These are phyloP conservation scores for Orthosia gracilis DNA, from an alignment of 2,888 invertebrate genomes.

Conservation along the genomic window DNA sequence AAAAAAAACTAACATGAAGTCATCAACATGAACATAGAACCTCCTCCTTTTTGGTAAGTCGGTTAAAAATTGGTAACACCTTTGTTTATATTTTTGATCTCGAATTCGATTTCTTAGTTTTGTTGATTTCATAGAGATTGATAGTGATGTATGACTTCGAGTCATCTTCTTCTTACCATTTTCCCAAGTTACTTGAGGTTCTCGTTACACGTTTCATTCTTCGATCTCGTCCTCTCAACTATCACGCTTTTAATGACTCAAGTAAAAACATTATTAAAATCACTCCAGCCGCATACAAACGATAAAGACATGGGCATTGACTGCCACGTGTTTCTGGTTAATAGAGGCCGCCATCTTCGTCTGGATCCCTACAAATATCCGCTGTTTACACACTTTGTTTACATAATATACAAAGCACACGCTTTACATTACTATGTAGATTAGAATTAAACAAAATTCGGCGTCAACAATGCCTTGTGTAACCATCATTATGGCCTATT, in stretches of 20 bases:
- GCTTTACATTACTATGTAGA: constrained; percentile 36
- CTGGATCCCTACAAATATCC: constrained; percentile 50
- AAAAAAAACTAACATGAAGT: too few species aligned
- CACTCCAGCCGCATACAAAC: not conserved
- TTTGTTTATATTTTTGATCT: too few species aligned
- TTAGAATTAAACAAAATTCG: constrained; percentile 39
- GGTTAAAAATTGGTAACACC: too few species aligned
- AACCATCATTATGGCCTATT: constrained; percentile 34
- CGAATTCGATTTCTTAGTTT: too few species aligned
- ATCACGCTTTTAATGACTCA: too few species aligned
- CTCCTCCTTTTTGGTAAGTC: too few species aligned
- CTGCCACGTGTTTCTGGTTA: constrained; percentile 33
- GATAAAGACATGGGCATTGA: constrained; percentile 21
- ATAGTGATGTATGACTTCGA: not conserved
- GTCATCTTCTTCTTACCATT: too few species aligned
- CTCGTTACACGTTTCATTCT: too few species aligned
- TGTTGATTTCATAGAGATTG: too few species aligned
- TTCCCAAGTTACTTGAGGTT: too few species aligned
- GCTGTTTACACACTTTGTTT: constrained; percentile 57
- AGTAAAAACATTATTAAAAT: constrained; percentile 20
- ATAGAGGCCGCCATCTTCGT: constrained; percentile 12
- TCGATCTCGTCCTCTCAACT: too few species aligned
- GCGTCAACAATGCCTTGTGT: constrained; percentile 37
- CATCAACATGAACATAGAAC: too few species aligned
- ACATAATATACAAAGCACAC: constrained; percentile 34